These are phyloP conservation scores for Spongilla lacustris DNA, from an alignment of 37 sponge, comb jelly and placozoan genomes.

Conservation along the genomic window DNA sequence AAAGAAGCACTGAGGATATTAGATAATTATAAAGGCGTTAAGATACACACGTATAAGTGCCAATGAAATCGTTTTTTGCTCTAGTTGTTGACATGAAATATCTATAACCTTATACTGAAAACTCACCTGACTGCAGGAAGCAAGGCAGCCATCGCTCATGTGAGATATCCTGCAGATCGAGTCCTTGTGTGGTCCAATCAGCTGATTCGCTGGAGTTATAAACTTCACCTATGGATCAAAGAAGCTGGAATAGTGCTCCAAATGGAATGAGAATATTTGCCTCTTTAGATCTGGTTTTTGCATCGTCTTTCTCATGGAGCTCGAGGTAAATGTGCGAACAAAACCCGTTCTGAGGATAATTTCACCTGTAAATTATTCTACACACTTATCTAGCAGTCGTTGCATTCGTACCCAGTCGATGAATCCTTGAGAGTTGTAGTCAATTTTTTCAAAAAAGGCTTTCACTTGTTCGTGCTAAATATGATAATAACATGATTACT, in stretches of 20 bases:
- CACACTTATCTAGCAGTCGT: neutral
- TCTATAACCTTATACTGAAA: too few relatives aligned
- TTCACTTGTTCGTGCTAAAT: conserved; percentile 52
- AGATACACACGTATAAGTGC: too few relatives aligned
- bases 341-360: conserved; percentile 74
- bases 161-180: conserved; percentile 44
- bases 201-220: conserved; percentile 36
- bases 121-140: conserved; percentile 69
- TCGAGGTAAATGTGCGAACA: conserved; percentile 90
- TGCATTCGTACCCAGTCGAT: conserved; percentile 76
- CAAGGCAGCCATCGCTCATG: conserved; percentile 59
- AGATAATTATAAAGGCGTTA: too few relatives aligned
- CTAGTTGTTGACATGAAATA: too few relatives aligned
- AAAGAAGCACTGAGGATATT: too few relatives aligned
- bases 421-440: conserved; percentile 77
- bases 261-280: conserved; percentile 14
- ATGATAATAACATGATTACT: neutral
- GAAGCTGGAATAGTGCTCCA: neutral
- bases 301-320: conserved; percentile 76
- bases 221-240: conserved; percentile 46
- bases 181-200: conserved; percentile 63
- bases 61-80: too few relatives aligned
- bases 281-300: conserved; percentile 52
- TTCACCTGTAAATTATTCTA: neutral
- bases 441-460: conserved; percentile 86